These are phyloP conservation scores for Synaphobranchus kaupii DNA, from an alignment of 2,797 vertebrate genomes.

Conservation along the genomic window DNA sequence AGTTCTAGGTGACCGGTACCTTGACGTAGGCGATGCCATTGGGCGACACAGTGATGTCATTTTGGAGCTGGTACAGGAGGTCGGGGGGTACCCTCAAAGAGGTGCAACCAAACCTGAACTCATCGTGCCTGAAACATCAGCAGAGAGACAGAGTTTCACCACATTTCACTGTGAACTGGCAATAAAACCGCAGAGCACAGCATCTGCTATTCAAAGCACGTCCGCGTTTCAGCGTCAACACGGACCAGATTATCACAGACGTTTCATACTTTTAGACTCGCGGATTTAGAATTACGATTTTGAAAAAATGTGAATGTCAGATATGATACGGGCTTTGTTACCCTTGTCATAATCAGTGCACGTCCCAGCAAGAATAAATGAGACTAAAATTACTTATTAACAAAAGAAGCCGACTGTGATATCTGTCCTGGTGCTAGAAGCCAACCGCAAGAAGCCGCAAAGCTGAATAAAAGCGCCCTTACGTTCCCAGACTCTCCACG, in stretches of 20 bases:
- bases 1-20: constrained; percentile 66
- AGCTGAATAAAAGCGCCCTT: constrained; percentile 60
- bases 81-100: constrained; percentile 89
- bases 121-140: constrained; percentile 79
- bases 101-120: constrained; percentile 93
- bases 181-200: not conserved
- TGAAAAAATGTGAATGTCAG: not conserved
- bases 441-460: not conserved
- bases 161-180: not conserved
- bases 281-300: not conserved
- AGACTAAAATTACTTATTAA: not conserved
- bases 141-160: not conserved
- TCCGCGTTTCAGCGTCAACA: not conserved
- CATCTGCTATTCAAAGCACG: not conserved
- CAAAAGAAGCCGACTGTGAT: not conserved
- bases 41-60: constrained; percentile 91
- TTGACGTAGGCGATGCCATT: constrained; percentile 93
- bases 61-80: constrained; percentile 86
- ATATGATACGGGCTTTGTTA: not conserved
- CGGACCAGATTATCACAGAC: not conserved
- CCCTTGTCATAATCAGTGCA: not conserved
- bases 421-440: not conserved
- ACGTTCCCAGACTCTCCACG: constrained; percentile 92
- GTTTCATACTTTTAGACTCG: not conserved
- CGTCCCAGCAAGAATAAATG: not conserved